Evolutionary conservation across 2,888 invertebrate species (phyloP).

Genomic region (Leptinotarsa rubiginosa): DNA sequence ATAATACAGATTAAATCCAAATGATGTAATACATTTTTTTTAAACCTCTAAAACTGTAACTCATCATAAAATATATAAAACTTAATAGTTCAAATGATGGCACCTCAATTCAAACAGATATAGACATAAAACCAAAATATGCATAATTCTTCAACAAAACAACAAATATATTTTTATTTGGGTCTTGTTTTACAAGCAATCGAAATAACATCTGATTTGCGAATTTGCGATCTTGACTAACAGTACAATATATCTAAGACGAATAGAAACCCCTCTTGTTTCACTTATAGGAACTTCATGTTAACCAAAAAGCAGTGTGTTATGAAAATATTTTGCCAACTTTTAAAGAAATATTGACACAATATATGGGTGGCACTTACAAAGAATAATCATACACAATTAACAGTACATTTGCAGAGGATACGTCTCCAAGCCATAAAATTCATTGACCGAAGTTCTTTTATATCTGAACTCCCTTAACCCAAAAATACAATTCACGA

Average conservation of each 20-base stretch:
- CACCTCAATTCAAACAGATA: slow-evolving; percentile 8
- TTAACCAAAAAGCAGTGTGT: too few relatives aligned
- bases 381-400: too few relatives aligned
- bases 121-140: background rate
- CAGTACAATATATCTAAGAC: background rate
- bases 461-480: too few relatives aligned
- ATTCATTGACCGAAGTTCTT: too few relatives aligned
- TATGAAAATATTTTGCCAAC: too few relatives aligned
- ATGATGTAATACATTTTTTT: background rate
- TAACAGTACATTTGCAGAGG: too few relatives aligned
- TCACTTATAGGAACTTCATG: too few relatives aligned
- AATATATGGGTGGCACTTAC: too few relatives aligned
- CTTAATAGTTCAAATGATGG: slow-evolving; percentile 13
- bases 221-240: background rate
- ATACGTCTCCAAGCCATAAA: too few relatives aligned
- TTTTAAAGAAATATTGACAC: too few relatives aligned
- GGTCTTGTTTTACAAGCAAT: background rate
- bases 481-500: too few relatives aligned
- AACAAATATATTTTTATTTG: background rate
- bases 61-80: slow-evolving; percentile 7
- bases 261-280: background rate
- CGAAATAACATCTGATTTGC: too few relatives aligned
- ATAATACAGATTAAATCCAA: background rate
- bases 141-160: background rate
- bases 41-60: slow-evolving; percentile 7